phyloP scores from a whole-genome alignment of 2,113 vertebrate genomes.

The Hypocryptadius cinnamomeus region DNA sequence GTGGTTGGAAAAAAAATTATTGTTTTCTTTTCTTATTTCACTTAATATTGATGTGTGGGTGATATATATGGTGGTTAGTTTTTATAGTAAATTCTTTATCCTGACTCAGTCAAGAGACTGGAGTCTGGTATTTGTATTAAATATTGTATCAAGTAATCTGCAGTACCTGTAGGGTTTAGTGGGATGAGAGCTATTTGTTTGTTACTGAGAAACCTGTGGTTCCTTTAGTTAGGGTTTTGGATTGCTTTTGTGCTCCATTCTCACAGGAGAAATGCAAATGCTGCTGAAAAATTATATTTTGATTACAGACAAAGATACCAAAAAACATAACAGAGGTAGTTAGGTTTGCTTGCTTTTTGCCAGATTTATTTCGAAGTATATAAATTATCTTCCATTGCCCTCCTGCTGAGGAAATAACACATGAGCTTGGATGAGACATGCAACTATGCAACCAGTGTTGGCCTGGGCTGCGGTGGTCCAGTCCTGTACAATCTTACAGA shows the following conservation, averaged over 20 bases:
- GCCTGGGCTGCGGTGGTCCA: background rate
- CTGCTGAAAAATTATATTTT: background rate
- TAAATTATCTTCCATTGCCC: background rate
- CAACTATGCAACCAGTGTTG: rapidly evolving
- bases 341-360: background rate
- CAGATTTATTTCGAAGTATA: background rate
- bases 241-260: background rate
- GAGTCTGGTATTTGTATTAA: conserved; percentile 28
- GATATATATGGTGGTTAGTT: background rate
- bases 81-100: background rate
- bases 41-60: background rate
- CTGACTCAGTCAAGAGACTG: background rate
- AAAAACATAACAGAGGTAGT: background rate
- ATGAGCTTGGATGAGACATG: background rate
- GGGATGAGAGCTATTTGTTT: conserved; percentile 27
- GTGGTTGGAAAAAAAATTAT: background rate
- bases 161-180: background rate
- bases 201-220: background rate
- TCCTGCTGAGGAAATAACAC: background rate
- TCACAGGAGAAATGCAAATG: background rate
- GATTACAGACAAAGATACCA: background rate
- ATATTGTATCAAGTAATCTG: conserved; percentile 29
- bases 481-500: background rate
- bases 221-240: background rate
- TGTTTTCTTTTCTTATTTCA: background rate